Percentiles rank a stretch among this genome's conserved stretches.
Conservation (phyloP, 2,797 vertebrate species). For the Mycteria americana region DNA sequence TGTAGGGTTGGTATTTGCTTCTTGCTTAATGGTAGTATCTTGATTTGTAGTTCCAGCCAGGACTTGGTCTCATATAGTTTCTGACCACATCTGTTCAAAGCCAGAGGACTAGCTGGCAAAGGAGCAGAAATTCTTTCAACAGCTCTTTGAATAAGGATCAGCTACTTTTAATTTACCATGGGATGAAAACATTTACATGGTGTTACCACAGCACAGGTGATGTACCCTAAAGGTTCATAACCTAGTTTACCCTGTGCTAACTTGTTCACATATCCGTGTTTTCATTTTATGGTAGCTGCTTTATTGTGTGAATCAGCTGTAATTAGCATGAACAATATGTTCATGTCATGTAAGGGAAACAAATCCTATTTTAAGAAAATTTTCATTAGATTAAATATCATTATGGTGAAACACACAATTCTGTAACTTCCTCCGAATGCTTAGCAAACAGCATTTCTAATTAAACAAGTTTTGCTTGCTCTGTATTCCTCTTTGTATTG, state of each 20-base stretch:
- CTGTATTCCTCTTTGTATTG: not conserved
- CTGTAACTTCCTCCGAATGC: not conserved
- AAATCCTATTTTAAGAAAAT: not conserved
- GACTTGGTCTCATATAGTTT: not conserved
- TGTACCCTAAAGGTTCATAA: conserved; percentile 24
- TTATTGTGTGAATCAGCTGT: conserved; percentile 7
- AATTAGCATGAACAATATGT: not conserved
- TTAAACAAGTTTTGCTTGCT: not conserved
- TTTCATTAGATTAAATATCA: not conserved
- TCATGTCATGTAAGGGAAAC: not conserved
- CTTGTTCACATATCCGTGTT: not conserved
- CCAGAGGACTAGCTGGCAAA: conserved; percentile 22
- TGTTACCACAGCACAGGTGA: conserved; percentile 1
- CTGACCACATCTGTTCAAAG: conserved; percentile 41
- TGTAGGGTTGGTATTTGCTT: not conserved
- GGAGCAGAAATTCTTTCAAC: conserved; percentile 33
- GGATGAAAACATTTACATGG: not conserved
- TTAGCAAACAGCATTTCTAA: conserved; percentile 44
- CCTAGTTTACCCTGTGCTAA: not conserved
- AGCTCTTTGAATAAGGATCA: conserved; percentile 39
- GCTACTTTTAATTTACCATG: conserved; percentile 32
- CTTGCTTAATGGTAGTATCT: not conserved
- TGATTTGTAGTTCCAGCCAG: conserved; percentile 2
- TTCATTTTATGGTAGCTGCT: not conserved
- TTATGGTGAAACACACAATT: not conserved